A percentile compares a stretch with the other conserved stretches of the same genome.
Conservation (phyloP, 2,113 vertebrate genomes). For the Theropithecus gelada region DNA sequence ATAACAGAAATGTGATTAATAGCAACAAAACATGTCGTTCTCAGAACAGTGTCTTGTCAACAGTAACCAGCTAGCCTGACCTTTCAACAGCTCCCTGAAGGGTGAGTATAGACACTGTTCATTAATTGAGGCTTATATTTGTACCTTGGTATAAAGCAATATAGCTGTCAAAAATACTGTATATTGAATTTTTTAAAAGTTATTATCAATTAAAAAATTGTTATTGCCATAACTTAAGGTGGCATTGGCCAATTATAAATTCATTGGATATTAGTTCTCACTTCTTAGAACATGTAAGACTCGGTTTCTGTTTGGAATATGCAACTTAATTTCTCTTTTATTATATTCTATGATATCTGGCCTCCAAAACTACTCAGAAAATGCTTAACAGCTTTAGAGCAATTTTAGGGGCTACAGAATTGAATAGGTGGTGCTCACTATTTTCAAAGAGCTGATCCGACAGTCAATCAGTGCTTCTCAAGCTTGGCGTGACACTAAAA, state of each 20-base stretch:
- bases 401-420: neutral
- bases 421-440: neutral
- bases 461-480: neutral
- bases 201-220: neutral
- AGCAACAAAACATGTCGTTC: neutral
- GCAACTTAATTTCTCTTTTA: neutral
- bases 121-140: neutral
- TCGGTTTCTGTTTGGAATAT: neutral
- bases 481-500: neutral
- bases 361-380: neutral
- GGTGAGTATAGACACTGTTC: neutral
- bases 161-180: neutral
- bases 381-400: neutral
- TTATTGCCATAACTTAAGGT: neutral
- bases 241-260: neutral
- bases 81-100: neutral
- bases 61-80: neutral
- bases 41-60: neutral
- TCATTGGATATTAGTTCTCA: neutral
- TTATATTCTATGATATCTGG: neutral
- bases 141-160: neutral
- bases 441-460: neutral
- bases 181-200: neutral
- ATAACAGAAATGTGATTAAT: conserved; percentile 41
- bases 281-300: neutral